Base-by-base conservation (phyloP, 1,140 invertebrate species). In the Drosophila virilis region DNA sequence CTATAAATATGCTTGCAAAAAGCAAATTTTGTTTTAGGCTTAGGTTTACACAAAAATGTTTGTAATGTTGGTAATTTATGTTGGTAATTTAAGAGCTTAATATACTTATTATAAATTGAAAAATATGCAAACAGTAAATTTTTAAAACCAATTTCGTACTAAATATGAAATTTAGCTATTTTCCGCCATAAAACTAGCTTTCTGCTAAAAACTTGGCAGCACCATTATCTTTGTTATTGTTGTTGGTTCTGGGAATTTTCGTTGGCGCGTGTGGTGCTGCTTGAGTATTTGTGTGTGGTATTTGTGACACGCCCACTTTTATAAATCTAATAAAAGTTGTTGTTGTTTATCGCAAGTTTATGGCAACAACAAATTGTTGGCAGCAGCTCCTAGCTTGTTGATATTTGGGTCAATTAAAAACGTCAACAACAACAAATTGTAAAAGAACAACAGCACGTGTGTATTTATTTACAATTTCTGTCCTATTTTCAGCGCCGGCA, bases 271-370 rank as follows among this genome's bases (percentile, higher is more conserved):
- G 79, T 77, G 38, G 38, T 37, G 40, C 40, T 64, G 42, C 40
- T 75, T 78, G 13, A 70, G 10, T 51, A 15, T 54, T 58, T 22
- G 22, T 22, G 22, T 22, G 3, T 22, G 45, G 10, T 51, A 32
- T 51, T 10, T 50, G 37, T 82, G 83, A 83, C 84, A 73, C 40
- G 83, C 83, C 83, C 83, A 77, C 76, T 88, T 86, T 86, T 85
- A 48, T 61, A 52, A 37, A 68, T 74, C 67, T 70, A 71, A 65
- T 65, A 43, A 66, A 12, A 55, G 32, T 78, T 82, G 55, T 78
- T 81, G 42, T 78, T 81, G 73, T 67, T 82, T 76, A 77, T 74
- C 79, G 59, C 65, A 67, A 57, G 50, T 69, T 88, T 83, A 69
- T 74, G 55, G 75, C 62, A 80, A 80, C 10, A 71, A 70, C 59